Percentiles rank a stretch among this genome's conserved stretches.
These are phyloP conservation scores for Gymnothorax javanicus DNA, from an alignment of 2,797 vertebrate genomes.

Conservation along the genomic window DNA sequence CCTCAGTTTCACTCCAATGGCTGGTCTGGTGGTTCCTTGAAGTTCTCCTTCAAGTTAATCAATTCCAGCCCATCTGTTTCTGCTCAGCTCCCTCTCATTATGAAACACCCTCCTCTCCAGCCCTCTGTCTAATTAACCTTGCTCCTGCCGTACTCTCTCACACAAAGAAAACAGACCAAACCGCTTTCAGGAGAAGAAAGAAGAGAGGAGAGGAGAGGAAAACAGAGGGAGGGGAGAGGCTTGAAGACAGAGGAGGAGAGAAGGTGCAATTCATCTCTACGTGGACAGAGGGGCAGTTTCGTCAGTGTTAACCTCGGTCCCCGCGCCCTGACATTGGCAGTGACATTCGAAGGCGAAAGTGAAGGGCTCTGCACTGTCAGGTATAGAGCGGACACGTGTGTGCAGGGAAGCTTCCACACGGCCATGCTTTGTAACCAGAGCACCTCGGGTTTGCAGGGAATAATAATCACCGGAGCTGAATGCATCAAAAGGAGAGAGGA, in stretches of 20 bases:
- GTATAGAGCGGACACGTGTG: constrained; percentile 67
- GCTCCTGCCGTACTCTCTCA: constrained; percentile 62
- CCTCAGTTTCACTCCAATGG: constrained; percentile 58
- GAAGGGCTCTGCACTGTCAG: constrained; percentile 72
- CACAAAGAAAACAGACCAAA: constrained; percentile 9
- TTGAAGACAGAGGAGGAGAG: too few relatives aligned
- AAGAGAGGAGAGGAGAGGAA: not conserved
- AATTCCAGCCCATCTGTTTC: constrained; percentile 80
- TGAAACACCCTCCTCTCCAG: constrained; percentile 58
- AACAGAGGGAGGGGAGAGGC: not conserved
- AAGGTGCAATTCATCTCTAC: constrained; percentile 51
- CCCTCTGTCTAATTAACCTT: constrained; percentile 76
- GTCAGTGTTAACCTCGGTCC: constrained; percentile 59
- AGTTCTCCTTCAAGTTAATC: constrained; percentile 77
- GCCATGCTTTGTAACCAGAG: constrained; percentile 51
- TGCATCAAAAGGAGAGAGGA: constrained; percentile 72
- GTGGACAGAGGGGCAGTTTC: constrained; percentile 65
- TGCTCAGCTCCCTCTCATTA: constrained; percentile 70
- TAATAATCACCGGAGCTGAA: constrained; percentile 69
- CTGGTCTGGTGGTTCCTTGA: constrained; percentile 72
- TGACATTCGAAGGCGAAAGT: constrained; percentile 63
- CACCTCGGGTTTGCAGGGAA: constrained; percentile 60
- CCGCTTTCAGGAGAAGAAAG: constrained; percentile 39
- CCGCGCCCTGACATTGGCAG: constrained; percentile 58
- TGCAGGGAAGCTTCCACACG: constrained; percentile 50